A percentile compares a stretch with the other conserved stretches of the same genome.
These are phyloP conservation scores for Hydrophis major DNA, from an alignment of 2,797 vertebrate species.

Conservation along the genomic window DNA sequence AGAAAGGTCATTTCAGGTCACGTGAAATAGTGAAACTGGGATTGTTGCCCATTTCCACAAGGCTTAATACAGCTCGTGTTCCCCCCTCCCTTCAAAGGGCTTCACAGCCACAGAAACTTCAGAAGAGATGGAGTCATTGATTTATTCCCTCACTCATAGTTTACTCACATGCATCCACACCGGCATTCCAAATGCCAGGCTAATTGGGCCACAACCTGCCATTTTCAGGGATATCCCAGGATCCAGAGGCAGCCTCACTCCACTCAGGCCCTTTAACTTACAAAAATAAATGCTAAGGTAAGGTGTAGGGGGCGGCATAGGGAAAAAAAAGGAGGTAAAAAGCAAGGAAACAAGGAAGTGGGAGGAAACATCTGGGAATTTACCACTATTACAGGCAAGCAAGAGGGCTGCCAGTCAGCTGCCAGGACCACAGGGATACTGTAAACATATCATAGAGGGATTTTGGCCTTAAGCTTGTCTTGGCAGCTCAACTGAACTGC, in stretches of 20 bases:
- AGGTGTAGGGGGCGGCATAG: background rate
- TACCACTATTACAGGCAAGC: background rate
- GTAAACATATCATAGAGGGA: background rate
- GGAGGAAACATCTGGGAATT: background rate
- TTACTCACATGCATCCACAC: background rate
- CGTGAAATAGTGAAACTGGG: background rate
- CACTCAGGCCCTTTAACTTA: background rate
- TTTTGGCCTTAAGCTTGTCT: background rate
- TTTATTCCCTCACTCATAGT: background rate
- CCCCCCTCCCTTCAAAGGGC: background rate
- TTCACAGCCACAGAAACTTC: background rate
- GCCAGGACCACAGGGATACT: background rate
- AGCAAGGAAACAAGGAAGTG: background rate
- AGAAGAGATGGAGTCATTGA: background rate
- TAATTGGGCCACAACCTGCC: background rate
- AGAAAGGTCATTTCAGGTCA: background rate
- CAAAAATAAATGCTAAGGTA: background rate
- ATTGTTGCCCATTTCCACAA: background rate
- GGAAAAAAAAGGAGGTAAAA: background rate
- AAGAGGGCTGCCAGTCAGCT: background rate
- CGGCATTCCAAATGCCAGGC: background rate
- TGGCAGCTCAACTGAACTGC: background rate
- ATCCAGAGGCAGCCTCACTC: background rate
- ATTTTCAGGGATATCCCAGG: background rate
- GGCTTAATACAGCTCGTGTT: background rate